phyloP scores from a whole-genome alignment of 2,797 vertebrate genomes.

The Urocyon cinereoargenteus region DNA sequence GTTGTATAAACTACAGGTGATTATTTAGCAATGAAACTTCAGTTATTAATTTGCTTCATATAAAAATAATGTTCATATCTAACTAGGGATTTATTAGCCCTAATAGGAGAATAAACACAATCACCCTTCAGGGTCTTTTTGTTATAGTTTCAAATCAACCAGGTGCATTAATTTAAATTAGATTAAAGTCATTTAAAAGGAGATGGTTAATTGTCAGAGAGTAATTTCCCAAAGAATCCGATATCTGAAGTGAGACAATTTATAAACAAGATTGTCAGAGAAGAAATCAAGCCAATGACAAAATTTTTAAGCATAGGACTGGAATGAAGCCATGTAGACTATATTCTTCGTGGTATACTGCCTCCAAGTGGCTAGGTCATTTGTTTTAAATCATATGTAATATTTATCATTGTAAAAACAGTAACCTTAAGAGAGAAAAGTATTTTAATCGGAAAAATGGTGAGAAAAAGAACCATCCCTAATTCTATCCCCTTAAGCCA shows the following conservation, averaged over 20 bases:
- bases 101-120: constrained; percentile 25
- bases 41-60: constrained; percentile 42
- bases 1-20: not conserved
- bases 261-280: constrained; percentile 51
- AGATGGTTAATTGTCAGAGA: constrained; percentile 48
- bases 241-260: not conserved
- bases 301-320: not conserved
- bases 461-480: not conserved
- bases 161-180: constrained; percentile 18
- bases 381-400: constrained; percentile 31
- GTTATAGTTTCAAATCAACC: constrained; percentile 28
- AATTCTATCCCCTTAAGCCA: not conserved
- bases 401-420: constrained; percentile 29
- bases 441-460: not conserved
- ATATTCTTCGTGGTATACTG: constrained; percentile 47
- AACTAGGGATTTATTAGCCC: constrained; percentile 42
- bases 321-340: not conserved
- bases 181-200: constrained; percentile 53
- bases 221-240: constrained; percentile 58
- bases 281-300: constrained; percentile 23
- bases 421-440: not conserved
- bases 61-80: constrained; percentile 54
- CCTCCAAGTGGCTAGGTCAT: constrained; percentile 67
- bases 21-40: constrained; percentile 53
- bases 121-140: constrained; percentile 14